Evolutionary conservation across 2,888 invertebrate genomes (phyloP).

Genomic region (Volucella inanis): DNA sequence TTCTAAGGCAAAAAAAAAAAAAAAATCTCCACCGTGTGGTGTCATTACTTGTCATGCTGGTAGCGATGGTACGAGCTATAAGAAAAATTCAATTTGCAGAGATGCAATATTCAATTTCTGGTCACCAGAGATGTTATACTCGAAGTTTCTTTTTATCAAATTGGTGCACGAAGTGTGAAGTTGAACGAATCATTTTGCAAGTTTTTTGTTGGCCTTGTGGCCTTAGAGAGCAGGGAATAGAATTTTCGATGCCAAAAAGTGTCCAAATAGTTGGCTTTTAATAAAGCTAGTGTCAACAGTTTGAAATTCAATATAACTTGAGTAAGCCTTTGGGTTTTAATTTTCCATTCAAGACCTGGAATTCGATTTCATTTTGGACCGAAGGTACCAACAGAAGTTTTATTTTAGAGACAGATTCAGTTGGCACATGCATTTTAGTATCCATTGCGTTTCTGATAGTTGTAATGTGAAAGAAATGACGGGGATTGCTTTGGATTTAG

Average conservation of each 20-base stretch:
- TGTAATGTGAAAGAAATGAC: too few species aligned
- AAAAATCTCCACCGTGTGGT: background rate
- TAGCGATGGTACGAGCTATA: slow-evolving; percentile 7
- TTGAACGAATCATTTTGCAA: slow-evolving; percentile 28
- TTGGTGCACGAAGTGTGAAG: slow-evolving; percentile 27
- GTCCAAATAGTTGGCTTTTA: slow-evolving; percentile 7
- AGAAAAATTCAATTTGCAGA: slow-evolving; percentile 49
- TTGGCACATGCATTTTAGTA: too few species aligned
- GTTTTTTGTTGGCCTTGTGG: slow-evolving; percentile 9
- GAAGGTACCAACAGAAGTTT: too few species aligned
- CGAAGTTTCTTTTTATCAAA: slow-evolving; percentile 42
- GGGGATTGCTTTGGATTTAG: too few species aligned
- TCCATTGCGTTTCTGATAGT: too few species aligned
- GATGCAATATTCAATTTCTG: slow-evolving; percentile 63
- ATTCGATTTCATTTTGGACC: background rate
- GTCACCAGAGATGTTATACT: slow-evolving; percentile 35
- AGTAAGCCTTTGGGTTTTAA: slow-evolving; percentile 14
- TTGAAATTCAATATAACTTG: slow-evolving; percentile 25
- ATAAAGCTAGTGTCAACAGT: slow-evolving; percentile 40
- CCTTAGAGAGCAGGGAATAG: background rate
- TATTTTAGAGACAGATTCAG: too few species aligned
- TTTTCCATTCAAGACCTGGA: slow-evolving; percentile 29
- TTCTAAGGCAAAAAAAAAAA: slow-evolving; percentile 25
- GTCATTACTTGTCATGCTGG: slow-evolving; percentile 21
- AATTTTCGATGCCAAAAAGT: background rate